A percentile compares a stretch with the other conserved stretches of the same genome.
phyloP scores from a whole-genome alignment of 2,797 vertebrate species.

The Naso thynnoides region DNA sequence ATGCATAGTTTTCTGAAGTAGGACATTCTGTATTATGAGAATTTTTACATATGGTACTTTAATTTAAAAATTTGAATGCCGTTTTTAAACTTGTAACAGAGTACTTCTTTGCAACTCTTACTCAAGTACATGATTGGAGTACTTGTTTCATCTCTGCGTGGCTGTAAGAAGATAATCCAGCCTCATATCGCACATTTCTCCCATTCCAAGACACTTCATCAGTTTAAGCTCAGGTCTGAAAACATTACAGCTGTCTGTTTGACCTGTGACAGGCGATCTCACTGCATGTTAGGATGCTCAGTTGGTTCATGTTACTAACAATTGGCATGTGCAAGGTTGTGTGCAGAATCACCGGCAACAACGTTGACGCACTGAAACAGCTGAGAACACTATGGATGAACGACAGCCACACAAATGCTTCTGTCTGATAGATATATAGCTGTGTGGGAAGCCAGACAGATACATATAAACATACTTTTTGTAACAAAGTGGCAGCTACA shows the following conservation, averaged over 20 bases:
- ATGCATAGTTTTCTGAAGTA: no score
- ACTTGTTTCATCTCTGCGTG: no score
- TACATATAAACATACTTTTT: constrained; percentile 8
- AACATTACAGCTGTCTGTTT: constrained; percentile 71
- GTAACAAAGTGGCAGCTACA: not conserved
- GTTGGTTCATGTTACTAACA: constrained; percentile 80
- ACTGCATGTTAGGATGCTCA: constrained; percentile 77
- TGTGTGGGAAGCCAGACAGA: constrained; percentile 8
- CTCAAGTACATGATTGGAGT: no score
- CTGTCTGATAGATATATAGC: constrained; percentile 42
- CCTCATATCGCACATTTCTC: constrained; percentile 46
- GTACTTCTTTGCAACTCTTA: no score
- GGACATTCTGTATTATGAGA: no score
- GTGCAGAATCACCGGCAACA: constrained; percentile 52
- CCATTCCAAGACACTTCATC: constrained; percentile 65
- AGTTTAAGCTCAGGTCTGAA: constrained; percentile 58
- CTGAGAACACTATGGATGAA: constrained; percentile 74
- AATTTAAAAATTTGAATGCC: no score
- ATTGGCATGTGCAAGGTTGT: constrained; percentile 69
- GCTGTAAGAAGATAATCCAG: constrained; percentile 60
- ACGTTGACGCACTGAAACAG: constrained; percentile 75
- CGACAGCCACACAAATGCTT: constrained; percentile 50
- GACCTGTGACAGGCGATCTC: constrained; percentile 70
- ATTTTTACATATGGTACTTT: no score
- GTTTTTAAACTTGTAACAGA: no score